Evolutionary conservation across 1,140 invertebrate genomes (phyloP).

Genomic region (Conopomorpha cramerella): DNA sequence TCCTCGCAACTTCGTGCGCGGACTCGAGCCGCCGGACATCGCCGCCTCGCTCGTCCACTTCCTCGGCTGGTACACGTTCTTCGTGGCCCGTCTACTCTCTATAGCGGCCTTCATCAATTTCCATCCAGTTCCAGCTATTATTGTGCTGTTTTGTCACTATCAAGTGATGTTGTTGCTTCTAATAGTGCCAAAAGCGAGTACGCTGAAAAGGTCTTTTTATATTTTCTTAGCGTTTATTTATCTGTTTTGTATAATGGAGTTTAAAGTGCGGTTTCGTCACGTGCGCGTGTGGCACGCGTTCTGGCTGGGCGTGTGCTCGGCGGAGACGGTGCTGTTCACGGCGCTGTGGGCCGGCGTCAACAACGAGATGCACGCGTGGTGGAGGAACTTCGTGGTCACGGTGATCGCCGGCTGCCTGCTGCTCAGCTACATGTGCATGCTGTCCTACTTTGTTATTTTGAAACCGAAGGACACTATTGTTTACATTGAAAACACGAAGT

Average conservation of each 20-base stretch:
- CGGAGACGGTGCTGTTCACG: slow-evolving; percentile 69
- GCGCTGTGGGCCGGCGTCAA: slow-evolving; percentile 66
- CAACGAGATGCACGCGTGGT: slow-evolving; percentile 63
- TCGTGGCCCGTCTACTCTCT: slow-evolving; percentile 68
- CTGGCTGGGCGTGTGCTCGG: slow-evolving; percentile 67
- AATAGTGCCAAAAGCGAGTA: slow-evolving; percentile 63
- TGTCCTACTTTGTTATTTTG: slow-evolving; percentile 61
- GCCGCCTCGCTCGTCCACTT: slow-evolving; percentile 68
- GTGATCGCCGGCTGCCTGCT: slow-evolving; percentile 53
- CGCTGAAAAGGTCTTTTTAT: slow-evolving; percentile 61
- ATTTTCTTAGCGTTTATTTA: slow-evolving; percentile 72
- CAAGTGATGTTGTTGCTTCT: slow-evolving; percentile 63
- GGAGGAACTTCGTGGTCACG: slow-evolving; percentile 61
- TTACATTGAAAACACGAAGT: slow-evolving; percentile 25
- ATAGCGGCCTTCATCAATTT: slow-evolving; percentile 72
- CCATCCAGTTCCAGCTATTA: slow-evolving; percentile 63
- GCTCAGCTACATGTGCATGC: slow-evolving; percentile 54
- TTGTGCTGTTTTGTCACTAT: slow-evolving; percentile 64
- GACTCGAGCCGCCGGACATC: slow-evolving; percentile 71
- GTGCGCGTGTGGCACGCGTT: slow-evolving; percentile 67
- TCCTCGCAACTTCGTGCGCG: slow-evolving; percentile 42
- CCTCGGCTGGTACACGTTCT: slow-evolving; percentile 74
- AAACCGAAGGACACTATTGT: slow-evolving; percentile 60
- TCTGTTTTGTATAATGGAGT: slow-evolving; percentile 74
- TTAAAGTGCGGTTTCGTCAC: slow-evolving; percentile 73